Conservation (phyloP, 2,797 vertebrate species). For the Acanthornis magna region DNA sequence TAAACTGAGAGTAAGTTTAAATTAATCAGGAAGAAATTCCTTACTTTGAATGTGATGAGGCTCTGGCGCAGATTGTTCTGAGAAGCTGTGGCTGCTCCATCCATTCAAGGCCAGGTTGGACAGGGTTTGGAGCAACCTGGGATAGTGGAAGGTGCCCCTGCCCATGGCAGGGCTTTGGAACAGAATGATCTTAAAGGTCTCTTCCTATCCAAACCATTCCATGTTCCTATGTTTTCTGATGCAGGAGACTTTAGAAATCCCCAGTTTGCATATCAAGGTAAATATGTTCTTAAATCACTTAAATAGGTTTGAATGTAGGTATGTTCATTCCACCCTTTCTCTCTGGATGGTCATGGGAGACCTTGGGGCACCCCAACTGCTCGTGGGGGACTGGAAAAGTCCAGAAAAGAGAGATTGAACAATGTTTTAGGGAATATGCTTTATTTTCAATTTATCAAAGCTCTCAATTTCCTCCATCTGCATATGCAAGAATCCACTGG, state of each 20-base stretch:
- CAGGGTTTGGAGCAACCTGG: background rate
- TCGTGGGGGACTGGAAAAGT: fast-evolving
- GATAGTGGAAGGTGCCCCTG: background rate
- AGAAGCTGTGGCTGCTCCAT: fast-evolving
- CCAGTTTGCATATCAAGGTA: background rate
- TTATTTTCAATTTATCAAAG: background rate
- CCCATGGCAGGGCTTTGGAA: background rate
- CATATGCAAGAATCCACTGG: background rate
- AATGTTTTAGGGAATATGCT: background rate
- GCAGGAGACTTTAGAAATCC: background rate
- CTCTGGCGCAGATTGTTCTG: fast-evolving
- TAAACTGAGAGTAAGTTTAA: background rate
- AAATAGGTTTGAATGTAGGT: background rate
- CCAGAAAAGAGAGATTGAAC: background rate
- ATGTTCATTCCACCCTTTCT: background rate
- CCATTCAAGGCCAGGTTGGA: background rate
- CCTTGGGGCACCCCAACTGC: fast-evolving
- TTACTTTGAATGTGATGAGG: background rate
- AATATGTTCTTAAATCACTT: background rate
- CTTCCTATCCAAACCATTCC: background rate
- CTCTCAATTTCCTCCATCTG: background rate
- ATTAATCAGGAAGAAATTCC: background rate
- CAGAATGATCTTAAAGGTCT: background rate
- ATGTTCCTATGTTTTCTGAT: background rate
- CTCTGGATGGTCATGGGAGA: fast-evolving